These are phyloP conservation scores for Xerus rutilus DNA, from an alignment of 2,797 vertebrate species.

Conservation along the genomic window DNA sequence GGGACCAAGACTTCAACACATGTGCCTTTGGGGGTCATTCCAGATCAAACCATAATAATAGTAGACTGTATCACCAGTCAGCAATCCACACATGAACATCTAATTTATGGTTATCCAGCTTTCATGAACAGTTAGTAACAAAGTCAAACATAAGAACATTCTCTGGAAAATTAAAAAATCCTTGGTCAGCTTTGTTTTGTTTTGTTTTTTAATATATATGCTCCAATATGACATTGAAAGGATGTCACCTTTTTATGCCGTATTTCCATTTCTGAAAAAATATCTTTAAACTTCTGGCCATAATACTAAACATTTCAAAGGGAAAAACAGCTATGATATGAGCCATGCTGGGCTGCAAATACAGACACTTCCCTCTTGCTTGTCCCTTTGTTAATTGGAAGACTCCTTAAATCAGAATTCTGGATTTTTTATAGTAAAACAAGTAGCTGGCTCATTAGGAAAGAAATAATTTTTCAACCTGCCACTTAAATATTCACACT, in stretches of 20 bases:
- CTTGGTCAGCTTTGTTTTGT: background rate
- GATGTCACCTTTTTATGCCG: background rate
- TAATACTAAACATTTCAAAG: background rate
- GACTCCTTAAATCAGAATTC: background rate
- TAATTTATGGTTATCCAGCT: background rate
- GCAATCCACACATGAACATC: background rate
- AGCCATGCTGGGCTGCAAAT: background rate
- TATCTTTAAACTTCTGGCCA: background rate
- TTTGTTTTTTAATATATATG: too few relatives aligned
- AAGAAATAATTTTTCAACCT: background rate
- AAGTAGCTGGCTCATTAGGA: background rate
- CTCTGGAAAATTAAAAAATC: background rate
- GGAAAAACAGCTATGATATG: background rate
- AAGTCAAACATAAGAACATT: background rate
- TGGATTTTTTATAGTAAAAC: constrained; percentile 4
- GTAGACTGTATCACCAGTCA: background rate
- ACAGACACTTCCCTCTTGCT: background rate
- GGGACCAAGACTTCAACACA: background rate
- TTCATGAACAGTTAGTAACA: background rate
- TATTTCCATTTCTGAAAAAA: background rate
- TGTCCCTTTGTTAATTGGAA: background rate
- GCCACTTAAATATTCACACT: constrained; percentile 7
- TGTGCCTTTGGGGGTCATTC: too few relatives aligned
- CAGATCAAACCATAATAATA: background rate
- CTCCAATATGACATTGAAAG: background rate